Conservation (phyloP, 1,140 invertebrate species). For the Bombus waltoni region DNA sequence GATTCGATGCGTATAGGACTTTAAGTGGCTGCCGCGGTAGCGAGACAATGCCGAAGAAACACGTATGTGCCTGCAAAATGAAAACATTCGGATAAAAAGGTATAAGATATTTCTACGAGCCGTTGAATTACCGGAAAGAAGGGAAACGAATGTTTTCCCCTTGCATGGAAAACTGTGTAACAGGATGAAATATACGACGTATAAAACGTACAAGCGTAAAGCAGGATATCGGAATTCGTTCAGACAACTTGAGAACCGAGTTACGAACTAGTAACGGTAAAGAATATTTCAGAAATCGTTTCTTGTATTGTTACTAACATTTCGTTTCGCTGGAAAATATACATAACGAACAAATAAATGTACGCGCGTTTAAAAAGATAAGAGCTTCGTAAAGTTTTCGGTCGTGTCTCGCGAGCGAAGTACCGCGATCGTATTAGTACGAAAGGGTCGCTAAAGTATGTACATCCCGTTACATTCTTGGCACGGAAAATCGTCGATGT, state of each 20-base stretch:
- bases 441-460: constrained; percentile 16
- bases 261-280: background rate
- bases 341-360: background rate
- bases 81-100: background rate
- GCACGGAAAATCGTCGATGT: constrained; percentile 33
- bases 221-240: background rate
- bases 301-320: background rate
- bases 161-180: background rate
- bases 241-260: constrained; percentile 1
- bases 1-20: background rate
- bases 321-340: background rate
- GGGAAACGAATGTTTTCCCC: background rate
- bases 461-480: constrained; percentile 38
- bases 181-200: background rate
- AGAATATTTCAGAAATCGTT: constrained; percentile 7
- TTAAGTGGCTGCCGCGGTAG: constrained; percentile 11
- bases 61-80: background rate
- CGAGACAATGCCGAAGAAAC: background rate
- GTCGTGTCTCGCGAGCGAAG: background rate
- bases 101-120: too few species aligned
- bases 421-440: constrained; percentile 25
- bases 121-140: background rate
- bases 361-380: too few species aligned
- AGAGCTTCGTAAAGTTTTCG: background rate
- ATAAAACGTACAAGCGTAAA: background rate